Conservation (phyloP, 2,888 invertebrate species). For the Periphyllus acericola region DNA sequence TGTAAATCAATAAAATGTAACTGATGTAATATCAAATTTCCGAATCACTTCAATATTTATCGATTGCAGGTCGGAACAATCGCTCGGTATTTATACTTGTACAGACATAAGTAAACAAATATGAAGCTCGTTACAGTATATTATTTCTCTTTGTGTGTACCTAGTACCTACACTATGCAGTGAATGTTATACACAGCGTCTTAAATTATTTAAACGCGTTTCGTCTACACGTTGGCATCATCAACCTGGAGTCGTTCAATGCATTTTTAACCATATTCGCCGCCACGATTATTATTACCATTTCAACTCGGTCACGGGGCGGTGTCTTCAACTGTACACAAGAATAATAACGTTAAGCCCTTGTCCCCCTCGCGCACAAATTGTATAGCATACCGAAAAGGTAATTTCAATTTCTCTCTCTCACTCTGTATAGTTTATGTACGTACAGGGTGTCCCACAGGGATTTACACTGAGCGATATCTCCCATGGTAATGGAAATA, state of each 20-base stretch:
- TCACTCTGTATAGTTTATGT: too few species aligned
- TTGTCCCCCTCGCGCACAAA: background rate
- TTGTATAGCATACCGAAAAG: background rate
- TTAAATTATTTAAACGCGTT: conserved; percentile 39
- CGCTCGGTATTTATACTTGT: background rate
- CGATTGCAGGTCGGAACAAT: too few species aligned
- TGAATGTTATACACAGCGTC: background rate
- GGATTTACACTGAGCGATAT: too few species aligned
- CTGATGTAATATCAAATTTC: too few species aligned
- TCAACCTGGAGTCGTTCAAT: conserved; percentile 3
- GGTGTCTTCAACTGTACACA: conserved; percentile 25
- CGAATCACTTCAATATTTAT: too few species aligned
- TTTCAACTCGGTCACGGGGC: conserved; percentile 32
- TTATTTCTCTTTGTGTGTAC: background rate
- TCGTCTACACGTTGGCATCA: background rate
- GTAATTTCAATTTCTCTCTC: conserved; percentile 6
- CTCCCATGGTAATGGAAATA: too few species aligned
- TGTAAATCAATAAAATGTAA: too few species aligned
- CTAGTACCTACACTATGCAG: too few species aligned
- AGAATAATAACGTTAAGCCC: conserved; percentile 21
- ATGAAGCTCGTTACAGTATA: background rate
- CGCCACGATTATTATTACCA: conserved; percentile 12
- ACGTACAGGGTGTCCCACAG: too few species aligned
- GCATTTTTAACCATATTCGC: conserved; percentile 38
- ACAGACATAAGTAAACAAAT: background rate